Evolutionary conservation across 2,113 vertebrate genomes (phyloP).

Genomic region (Trichomycterus rosablanca): DNA sequence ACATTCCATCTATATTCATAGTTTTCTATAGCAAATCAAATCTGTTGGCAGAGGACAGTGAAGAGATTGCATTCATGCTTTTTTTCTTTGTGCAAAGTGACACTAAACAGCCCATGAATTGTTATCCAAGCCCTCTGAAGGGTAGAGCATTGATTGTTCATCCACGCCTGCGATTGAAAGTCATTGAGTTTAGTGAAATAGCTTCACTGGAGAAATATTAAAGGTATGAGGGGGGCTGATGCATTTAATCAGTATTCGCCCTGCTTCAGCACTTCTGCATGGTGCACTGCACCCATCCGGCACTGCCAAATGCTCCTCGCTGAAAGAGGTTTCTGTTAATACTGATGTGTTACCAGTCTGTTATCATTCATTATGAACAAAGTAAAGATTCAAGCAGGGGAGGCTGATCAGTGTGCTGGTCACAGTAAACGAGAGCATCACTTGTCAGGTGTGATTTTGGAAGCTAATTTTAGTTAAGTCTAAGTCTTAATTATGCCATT

Average conservation of each 20-base stretch:
- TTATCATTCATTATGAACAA: not conserved
- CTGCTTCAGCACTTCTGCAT: constrained; percentile 38
- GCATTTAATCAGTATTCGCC: constrained; percentile 35
- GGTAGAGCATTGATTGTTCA: constrained; percentile 22
- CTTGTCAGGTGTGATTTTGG: not conserved
- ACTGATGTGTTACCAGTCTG: not conserved
- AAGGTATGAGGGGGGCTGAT: not conserved
- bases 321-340: not conserved
- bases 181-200: constrained; percentile 6
- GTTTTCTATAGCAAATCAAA: too few species aligned
- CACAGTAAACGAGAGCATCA: not conserved
- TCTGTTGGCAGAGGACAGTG: too few species aligned
- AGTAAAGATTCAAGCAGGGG: not conserved
- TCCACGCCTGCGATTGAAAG: constrained; percentile 4
- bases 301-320: not conserved
- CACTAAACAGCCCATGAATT: constrained; percentile 7
- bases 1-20: too few species aligned
- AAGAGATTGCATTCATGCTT: too few species aligned
- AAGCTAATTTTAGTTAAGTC: too few species aligned
- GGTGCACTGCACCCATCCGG: constrained; percentile 12
- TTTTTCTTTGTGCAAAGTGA: not conserved
- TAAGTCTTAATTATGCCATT: too few species aligned
- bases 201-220: constrained; percentile 20
- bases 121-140: constrained; percentile 16
- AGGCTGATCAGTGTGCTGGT: not conserved